Conservation (phyloP, 2,797 vertebrate species). For the Ptychobarbus kaznakovi region DNA sequence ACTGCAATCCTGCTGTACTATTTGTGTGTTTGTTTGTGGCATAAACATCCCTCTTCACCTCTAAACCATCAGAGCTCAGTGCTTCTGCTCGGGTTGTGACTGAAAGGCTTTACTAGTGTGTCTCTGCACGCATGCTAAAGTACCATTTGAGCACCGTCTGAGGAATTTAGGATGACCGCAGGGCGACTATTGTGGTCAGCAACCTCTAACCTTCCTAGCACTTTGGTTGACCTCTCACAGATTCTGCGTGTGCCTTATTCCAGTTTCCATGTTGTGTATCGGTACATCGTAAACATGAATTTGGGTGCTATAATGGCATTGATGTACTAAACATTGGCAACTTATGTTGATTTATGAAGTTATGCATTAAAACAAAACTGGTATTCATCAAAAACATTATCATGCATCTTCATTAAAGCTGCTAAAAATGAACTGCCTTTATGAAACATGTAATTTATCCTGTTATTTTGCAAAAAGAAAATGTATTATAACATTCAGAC, state of each 20-base stretch:
- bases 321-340: background rate
- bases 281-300: background rate
- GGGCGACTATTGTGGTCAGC: constrained; percentile 3
- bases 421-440: background rate
- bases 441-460: background rate
- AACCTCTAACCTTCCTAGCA: background rate
- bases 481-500: background rate
- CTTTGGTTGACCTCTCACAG: background rate
- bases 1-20: background rate
- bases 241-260: background rate
- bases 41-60: constrained; percentile 23
- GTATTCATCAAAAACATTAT: constrained; percentile 1
- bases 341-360: background rate
- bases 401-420: constrained; percentile 22
- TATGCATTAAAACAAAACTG: background rate
- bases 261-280: background rate
- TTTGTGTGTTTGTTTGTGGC: constrained; percentile 45
- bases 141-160: background rate
- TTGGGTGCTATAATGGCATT: background rate
- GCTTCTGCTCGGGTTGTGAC: constrained; percentile 10
- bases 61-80: constrained; percentile 10
- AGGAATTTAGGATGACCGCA: background rate
- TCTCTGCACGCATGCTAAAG: background rate
- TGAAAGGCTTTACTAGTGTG: background rate
- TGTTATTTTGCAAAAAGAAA: background rate